Evolutionary conservation across 2,113 vertebrate species (phyloP).

Genomic region (Thinocorus orbignyianus): DNA sequence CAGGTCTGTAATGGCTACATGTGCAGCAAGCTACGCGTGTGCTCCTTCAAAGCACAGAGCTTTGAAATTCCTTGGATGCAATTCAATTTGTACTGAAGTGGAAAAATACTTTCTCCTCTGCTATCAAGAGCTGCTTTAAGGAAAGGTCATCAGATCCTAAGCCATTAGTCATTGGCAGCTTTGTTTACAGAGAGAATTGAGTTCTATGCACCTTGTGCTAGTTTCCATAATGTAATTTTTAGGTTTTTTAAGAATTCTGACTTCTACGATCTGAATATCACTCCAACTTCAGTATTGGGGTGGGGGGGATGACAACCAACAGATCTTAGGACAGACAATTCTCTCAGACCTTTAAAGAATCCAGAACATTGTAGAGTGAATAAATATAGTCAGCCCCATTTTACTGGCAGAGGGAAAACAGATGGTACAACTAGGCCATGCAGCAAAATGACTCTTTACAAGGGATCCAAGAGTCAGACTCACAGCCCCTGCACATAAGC

Average conservation of each 20-base stretch:
- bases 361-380: not conserved
- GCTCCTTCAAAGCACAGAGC: not conserved
- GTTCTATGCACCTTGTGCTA: not conserved
- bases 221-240: not conserved
- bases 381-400: slow-evolving; percentile 37
- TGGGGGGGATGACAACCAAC: not conserved
- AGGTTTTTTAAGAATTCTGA: not conserved
- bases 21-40: not conserved
- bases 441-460: slow-evolving; percentile 28
- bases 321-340: not conserved
- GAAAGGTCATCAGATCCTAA: slow-evolving; percentile 20
- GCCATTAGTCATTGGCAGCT: not conserved
- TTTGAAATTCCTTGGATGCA: slow-evolving; percentile 11
- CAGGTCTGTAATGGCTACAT: not conserved
- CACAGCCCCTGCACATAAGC: slow-evolving; percentile 23
- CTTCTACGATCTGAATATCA: not conserved
- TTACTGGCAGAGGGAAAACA: slow-evolving; percentile 19
- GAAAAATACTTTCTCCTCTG: slow-evolving; percentile 33
- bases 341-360: not conserved
- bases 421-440: slow-evolving; percentile 51
- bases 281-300: not conserved
- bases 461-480: slow-evolving; percentile 34
- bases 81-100: not conserved
- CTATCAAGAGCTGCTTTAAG: not conserved
- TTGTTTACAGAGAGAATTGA: not conserved